Conservation (phyloP, 2,797 vertebrate genomes). For the Xenentodon cancila region DNA sequence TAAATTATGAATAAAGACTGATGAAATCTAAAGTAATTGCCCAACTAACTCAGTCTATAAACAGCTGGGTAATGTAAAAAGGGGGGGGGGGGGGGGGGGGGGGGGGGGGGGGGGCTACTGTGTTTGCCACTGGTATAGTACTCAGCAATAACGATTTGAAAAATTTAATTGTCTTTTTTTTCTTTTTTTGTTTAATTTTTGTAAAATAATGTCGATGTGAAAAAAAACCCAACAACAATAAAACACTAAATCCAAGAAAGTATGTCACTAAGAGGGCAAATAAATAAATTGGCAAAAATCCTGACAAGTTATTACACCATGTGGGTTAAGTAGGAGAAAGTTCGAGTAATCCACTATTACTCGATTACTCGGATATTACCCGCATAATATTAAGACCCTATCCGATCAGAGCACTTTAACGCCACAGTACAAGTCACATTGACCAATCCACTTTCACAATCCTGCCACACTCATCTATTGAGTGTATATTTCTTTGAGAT, state of each 20-base stretch:
- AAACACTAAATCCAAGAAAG: slow-evolving; percentile 46
- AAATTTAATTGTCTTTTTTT: background rate
- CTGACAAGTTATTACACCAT: slow-evolving; percentile 86
- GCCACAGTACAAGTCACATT: no score
- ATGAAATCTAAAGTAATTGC: slow-evolving; percentile 72
- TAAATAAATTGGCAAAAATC: slow-evolving; percentile 76
- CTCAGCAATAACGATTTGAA: slow-evolving; percentile 3
- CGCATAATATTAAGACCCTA: no score
- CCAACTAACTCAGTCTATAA: slow-evolving; percentile 45
- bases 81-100: no score
- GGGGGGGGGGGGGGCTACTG: no score
- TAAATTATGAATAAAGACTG: slow-evolving; percentile 74
- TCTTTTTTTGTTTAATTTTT: no score
- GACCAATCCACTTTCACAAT: no score
- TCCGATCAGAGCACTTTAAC: no score
- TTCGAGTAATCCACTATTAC: slow-evolving; percentile 87
- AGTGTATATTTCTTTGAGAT: no score
- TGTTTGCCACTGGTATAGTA: slow-evolving; percentile 14
- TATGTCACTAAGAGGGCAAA: slow-evolving; percentile 74
- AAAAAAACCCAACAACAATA: no score
- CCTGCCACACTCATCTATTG: no score
- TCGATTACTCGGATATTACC: no score
- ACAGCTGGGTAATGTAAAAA: slow-evolving; percentile 47
- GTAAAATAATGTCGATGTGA: no score
- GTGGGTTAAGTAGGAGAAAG: slow-evolving; percentile 83